These are phyloP conservation scores for Carpatolechia fugitivella DNA, from an alignment of 2,888 invertebrate genomes.

Conservation along the genomic window DNA sequence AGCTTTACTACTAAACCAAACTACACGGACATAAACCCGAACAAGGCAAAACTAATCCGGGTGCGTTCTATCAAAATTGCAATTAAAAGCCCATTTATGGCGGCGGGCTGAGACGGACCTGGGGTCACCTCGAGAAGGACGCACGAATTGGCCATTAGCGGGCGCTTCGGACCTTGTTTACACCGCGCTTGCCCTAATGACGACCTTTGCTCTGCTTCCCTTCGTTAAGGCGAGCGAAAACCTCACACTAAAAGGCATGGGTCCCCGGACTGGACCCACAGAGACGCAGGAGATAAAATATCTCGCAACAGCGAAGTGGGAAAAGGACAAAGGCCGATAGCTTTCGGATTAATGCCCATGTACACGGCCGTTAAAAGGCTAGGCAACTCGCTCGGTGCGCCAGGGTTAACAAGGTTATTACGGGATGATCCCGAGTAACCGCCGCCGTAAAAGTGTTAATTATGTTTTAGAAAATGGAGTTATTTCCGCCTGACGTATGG, in stretches of 20 bases:
- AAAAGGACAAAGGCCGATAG: constrained; percentile 71
- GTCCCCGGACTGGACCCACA: constrained; percentile 67
- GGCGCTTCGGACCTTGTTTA: constrained; percentile 78
- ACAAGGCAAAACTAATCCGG: constrained; percentile 65
- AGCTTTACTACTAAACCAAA: constrained; percentile 18
- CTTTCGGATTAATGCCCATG: constrained; percentile 78
- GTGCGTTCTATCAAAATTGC: constrained; percentile 72
- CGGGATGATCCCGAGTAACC: constrained; percentile 76
- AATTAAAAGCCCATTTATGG: constrained; percentile 77
- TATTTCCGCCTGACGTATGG: constrained; percentile 52
- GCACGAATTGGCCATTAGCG: constrained; percentile 80
- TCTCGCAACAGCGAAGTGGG: constrained; percentile 42
- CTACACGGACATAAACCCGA: constrained; percentile 34
- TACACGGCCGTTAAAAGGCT: constrained; percentile 77
- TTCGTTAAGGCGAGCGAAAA: constrained; percentile 80
- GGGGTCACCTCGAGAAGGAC: constrained; percentile 75
- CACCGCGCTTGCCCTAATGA: constrained; percentile 80
- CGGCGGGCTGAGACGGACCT: constrained; percentile 64
- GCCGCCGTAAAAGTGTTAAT: constrained; percentile 77
- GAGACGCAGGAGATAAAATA: constrained; percentile 65
- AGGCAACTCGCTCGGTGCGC: constrained; percentile 68
- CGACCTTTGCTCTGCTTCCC: constrained; percentile 80
- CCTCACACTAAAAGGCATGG: constrained; percentile 78
- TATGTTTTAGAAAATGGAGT: constrained; percentile 67
- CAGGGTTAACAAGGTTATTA: constrained; percentile 80